Conservation (phyloP, 2,113 vertebrate species). For the Corvus cornix region DNA sequence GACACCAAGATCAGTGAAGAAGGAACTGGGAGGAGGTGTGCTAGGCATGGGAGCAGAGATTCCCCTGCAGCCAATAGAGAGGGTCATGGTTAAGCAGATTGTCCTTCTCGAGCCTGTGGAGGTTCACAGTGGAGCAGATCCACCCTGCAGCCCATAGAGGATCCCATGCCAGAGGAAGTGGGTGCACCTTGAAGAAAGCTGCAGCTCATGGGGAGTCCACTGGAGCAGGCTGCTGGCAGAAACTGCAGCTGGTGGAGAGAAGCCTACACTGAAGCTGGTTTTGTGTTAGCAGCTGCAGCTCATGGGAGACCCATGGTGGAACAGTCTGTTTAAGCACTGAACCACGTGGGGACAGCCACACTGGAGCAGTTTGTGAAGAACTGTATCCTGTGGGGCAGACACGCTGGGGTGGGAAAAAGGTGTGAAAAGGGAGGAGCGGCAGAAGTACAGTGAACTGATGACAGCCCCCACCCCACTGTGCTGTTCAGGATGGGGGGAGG, state of each 20-base stretch:
- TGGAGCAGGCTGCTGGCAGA: background rate
- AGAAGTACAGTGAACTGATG: background rate
- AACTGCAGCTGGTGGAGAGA: background rate
- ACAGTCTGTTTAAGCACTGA: background rate
- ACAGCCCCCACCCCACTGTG: background rate
- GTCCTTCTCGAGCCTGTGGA: background rate
- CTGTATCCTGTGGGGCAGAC: background rate
- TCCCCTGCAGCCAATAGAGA: background rate
- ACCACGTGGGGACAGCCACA: background rate
- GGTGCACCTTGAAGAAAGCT: background rate
- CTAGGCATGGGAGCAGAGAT: background rate
- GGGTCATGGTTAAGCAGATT: background rate
- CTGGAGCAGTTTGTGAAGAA: background rate
- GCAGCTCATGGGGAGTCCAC: background rate
- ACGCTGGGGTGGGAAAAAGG: background rate
- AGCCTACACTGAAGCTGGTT: background rate
- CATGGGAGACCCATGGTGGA: background rate
- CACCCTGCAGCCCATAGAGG: background rate
- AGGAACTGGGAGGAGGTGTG: background rate
- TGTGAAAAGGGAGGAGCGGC: background rate
- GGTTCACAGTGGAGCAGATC: background rate
- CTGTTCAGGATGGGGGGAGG: rapidly evolving
- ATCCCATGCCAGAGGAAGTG: background rate
- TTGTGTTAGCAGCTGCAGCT: background rate
- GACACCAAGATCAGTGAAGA: background rate